Evolutionary conservation across 2,888 invertebrate genomes (phyloP).

Genomic region (Pseudeuparius sepicola): DNA sequence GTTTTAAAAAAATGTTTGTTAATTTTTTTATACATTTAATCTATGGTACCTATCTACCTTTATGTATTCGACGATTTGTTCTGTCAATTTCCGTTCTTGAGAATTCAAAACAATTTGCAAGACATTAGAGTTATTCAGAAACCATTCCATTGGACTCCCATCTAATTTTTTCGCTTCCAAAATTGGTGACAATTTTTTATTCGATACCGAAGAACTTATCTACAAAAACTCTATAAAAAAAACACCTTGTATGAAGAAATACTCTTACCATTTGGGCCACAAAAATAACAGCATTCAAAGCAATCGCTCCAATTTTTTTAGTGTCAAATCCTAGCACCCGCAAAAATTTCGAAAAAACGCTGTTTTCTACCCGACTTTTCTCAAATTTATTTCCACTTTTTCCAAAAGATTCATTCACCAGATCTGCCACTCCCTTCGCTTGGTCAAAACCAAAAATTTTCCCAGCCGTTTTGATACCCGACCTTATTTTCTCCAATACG

Average conservation of each 20-base stretch:
- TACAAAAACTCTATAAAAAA: slow-evolving; percentile 33
- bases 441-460: slow-evolving; percentile 40
- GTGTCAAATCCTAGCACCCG: slow-evolving; percentile 66
- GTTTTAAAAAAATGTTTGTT: too few relatives aligned
- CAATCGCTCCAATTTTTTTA: slow-evolving; percentile 68
- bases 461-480: slow-evolving; percentile 43
- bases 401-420: slow-evolving; percentile 48
- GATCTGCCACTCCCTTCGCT: slow-evolving; percentile 50
- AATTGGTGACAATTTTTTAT: too few relatives aligned
- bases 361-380: slow-evolving; percentile 13
- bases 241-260: slow-evolving; percentile 5
- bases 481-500: slow-evolving; percentile 14
- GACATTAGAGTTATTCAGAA: slow-evolving; percentile 52
- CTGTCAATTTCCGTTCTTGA: slow-evolving; percentile 51
- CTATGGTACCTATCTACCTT: too few relatives aligned
- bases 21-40: too few relatives aligned
- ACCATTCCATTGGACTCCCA: slow-evolving; percentile 49
- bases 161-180: too few relatives aligned
- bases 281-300: slow-evolving; percentile 73
- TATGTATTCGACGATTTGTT: slow-evolving; percentile 50
- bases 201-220: slow-evolving; percentile 49
- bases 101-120: slow-evolving; percentile 49
- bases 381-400: too few relatives aligned
- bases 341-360: slow-evolving; percentile 47
- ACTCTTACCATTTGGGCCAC: slow-evolving; percentile 69